phyloP scores from a whole-genome alignment of 2,113 vertebrate species.

The Donacobius atricapilla region DNA sequence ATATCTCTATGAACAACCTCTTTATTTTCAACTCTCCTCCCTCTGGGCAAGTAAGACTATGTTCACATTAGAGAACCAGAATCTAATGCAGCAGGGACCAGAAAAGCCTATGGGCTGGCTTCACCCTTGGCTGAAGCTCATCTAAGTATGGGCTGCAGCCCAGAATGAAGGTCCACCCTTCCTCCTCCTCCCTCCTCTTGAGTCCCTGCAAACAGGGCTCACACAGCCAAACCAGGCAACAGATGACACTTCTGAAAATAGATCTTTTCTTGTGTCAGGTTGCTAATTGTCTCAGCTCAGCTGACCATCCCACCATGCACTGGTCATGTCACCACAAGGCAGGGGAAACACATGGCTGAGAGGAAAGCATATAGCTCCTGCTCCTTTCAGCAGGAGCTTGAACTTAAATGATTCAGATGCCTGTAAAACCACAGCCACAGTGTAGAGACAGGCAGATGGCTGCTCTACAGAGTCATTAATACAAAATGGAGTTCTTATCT shows the following conservation, averaged over 20 bases:
- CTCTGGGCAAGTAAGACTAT: constrained; percentile 1
- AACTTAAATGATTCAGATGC: background rate
- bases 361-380: background rate
- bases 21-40: background rate
- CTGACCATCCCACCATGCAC: background rate
- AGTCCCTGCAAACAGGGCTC: background rate
- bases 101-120: background rate
- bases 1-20: background rate
- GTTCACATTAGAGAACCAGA: background rate
- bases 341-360: background rate
- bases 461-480: background rate
- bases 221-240: background rate
- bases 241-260: background rate
- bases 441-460: background rate
- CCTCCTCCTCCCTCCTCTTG: background rate
- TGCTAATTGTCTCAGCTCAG: background rate
- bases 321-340: background rate
- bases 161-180: background rate
- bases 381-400: background rate
- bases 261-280: background rate
- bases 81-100: background rate
- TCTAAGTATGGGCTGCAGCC: background rate
- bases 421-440: background rate
- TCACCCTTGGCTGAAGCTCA: constrained; percentile 14
- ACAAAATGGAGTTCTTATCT: background rate